Base-by-base conservation (phyloP, 2,797 vertebrate species). In the Gobio occitaniae region DNA sequence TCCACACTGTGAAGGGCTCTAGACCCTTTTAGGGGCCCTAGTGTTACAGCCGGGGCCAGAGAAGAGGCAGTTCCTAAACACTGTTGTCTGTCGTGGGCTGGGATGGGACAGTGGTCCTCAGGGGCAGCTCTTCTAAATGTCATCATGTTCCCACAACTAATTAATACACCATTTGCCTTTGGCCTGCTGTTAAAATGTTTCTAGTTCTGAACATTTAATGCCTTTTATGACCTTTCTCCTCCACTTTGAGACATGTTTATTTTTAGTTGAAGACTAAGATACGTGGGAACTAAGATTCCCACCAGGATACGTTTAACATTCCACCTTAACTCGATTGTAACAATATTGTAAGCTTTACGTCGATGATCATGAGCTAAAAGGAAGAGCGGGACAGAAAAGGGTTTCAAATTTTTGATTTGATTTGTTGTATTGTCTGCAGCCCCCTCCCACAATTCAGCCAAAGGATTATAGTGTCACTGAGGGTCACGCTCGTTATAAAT, bases 401-500 rank as follows among this genome's bases (percentile, higher is more conserved):
- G 94, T 95, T 94, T 93, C 93, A 82, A 86, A 32, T 92, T 89
- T 94, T 94, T 92, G 87, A 93, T 92, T 93, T 86, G 87, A 90
- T 85, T 80, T 65, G 56, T 32, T 38, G 86, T 86, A 93, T 94
- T 94, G 93, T 94, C 88, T 80, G 44, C 3, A 84, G 89, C 91
- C 94, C 92, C 94, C 95, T 94, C 95, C 95, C 91, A 88, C 82
- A 78, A 75, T 79, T 78, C 76, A 91, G 88, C 85, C 80, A 88
- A 91, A 87, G 88, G 86, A 91, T 88, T 75, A 90, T 48, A 76
- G 86, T 90, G 89, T 91, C 84, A 87, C 88, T 54, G 84, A 89
- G 85, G 89, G 88, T 86, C 90, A 82, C 86, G 88, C 89, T 88
- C 84, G 82, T 95, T 96, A 96, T 96, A 96, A 95, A 96, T 95